Conservation (phyloP, 2,888 invertebrate genomes). For the Lasius platythorax region DNA sequence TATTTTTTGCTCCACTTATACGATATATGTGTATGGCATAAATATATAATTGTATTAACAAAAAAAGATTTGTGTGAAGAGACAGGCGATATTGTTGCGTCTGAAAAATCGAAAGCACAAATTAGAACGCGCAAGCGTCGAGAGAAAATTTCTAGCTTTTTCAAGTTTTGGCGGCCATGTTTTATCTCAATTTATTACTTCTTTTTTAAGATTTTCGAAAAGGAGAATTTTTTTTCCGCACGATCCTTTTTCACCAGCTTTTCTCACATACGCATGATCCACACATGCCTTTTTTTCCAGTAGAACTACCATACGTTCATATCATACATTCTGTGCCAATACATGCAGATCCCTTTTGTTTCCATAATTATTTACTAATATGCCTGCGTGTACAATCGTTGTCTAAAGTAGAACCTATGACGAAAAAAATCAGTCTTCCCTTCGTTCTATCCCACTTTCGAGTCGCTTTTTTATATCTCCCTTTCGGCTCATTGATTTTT, state of each 20-base stretch:
- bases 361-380: conserved; percentile 39
- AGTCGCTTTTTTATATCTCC: conserved; percentile 54
- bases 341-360: neutral
- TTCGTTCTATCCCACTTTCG: conserved; percentile 21
- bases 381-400: conserved; percentile 8
- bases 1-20: neutral
- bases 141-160: conserved; percentile 84
- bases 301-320: conserved; percentile 6
- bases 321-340: conserved; percentile 16
- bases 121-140: conserved; percentile 73
- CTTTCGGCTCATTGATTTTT: conserved; percentile 40
- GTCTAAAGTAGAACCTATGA: conserved; percentile 30
- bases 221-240: conserved; percentile 62
- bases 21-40: neutral
- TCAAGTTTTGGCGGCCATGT: conserved; percentile 82
- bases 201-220: conserved; percentile 34
- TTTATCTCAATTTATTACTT: conserved; percentile 63
- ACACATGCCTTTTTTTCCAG: neutral
- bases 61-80: neutral
- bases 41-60: neutral
- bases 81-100: conserved; percentile 45
- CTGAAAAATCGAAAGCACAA: conserved; percentile 76
- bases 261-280: conserved; percentile 23
- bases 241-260: conserved; percentile 31
- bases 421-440: conserved; percentile 28